Percentiles rank a stretch among this genome's conserved stretches.
Conservation (phyloP, 2,113 vertebrate genomes). For the Syrrhaptes paradoxus region DNA sequence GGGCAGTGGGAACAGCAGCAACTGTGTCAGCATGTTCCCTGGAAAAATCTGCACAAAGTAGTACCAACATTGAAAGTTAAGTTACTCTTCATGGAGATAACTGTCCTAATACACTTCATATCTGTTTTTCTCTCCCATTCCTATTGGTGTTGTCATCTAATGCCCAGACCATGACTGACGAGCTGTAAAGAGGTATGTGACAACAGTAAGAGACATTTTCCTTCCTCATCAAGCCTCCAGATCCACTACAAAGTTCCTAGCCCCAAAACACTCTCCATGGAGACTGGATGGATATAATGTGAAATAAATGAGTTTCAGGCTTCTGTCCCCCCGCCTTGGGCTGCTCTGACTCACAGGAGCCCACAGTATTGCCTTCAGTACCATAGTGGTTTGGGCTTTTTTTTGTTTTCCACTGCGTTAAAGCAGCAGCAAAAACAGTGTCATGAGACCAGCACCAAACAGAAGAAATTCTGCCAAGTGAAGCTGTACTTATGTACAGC, state of each 20-base stretch:
- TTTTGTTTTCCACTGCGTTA: conserved; percentile 5
- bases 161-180: not conserved
- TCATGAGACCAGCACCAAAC: conserved; percentile 2
- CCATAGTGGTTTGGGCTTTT: not conserved
- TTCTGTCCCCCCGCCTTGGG: not conserved
- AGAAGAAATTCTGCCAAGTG: conserved; percentile 14
- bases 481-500: not conserved
- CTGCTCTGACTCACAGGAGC: not conserved
- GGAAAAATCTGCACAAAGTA: not conserved
- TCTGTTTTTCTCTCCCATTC: not conserved
- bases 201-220: not conserved
- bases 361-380: not conserved
- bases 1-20: not conserved
- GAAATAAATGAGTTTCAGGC: not conserved
- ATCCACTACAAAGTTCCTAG: not conserved
- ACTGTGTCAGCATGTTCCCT: not conserved
- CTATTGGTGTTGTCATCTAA: not conserved
- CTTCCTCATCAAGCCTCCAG: not conserved
- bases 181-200: not conserved
- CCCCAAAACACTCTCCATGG: not conserved
- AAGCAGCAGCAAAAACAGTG: conserved; percentile 15
- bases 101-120: not conserved
- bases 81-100: not conserved
- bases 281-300: not conserved
- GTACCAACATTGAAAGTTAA: not conserved